These are phyloP conservation scores for Ageneiosus marmoratus DNA, from an alignment of 2,113 vertebrate species.

Conservation along the genomic window DNA sequence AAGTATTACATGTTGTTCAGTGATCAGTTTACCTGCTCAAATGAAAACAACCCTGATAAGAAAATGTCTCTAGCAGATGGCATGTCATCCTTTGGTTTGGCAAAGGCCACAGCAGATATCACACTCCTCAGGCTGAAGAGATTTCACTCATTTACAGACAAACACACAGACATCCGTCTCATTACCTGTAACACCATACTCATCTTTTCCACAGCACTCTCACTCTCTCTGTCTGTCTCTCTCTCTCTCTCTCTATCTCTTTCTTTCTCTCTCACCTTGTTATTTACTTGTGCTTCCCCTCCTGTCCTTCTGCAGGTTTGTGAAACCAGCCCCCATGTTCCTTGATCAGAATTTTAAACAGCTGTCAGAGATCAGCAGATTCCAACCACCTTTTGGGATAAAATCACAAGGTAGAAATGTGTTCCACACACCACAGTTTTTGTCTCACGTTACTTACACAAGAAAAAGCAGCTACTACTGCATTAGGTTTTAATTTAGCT, in stretches of 20 bases:
- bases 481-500: neutral
- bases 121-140: neutral
- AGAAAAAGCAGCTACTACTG: neutral
- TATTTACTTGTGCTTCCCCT: slow-evolving; percentile 7
- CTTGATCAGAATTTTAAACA: slow-evolving; percentile 65
- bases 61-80: neutral
- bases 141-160: neutral
- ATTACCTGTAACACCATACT: neutral
- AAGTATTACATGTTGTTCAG: neutral
- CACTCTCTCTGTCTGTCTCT: slow-evolving; percentile 16
- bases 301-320: slow-evolving; percentile 57
- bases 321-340: slow-evolving; percentile 66
- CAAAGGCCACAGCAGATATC: slow-evolving; percentile 9
- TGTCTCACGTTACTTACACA: neutral
- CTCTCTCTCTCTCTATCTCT: neutral
- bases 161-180: neutral
- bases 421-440: neutral
- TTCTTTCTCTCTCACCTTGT: slow-evolving; percentile 19
- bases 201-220: neutral
- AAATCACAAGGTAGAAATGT: slow-evolving; percentile 65
- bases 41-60: neutral
- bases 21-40: neutral
- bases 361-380: slow-evolving; percentile 58
- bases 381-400: slow-evolving; percentile 66
- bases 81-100: slow-evolving; percentile 42